Evolutionary conservation across 2,113 vertebrate genomes (phyloP), one percentile per base, ranked within the genome.

Genomic region (Rhinogobius similis): DNA sequence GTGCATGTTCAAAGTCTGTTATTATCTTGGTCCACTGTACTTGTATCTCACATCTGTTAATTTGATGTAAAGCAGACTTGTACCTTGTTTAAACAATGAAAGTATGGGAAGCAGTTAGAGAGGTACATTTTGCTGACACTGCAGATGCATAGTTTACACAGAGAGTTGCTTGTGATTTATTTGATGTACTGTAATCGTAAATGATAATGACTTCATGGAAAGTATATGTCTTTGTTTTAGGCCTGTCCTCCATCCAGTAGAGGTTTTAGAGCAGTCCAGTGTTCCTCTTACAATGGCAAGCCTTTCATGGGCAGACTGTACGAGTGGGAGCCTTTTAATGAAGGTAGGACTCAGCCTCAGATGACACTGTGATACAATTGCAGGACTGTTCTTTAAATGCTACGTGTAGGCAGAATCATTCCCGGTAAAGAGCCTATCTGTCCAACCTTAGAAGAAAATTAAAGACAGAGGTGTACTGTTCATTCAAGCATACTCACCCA

Each of bases 261-360:
- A 85, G 93, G 89, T 78, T 95, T 96, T 85, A 90, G 95, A 87
- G 95, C 95, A 26, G 90, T 94, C 14, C 97, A 99, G 13, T 99
- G 97, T 71, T 94, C 96, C 2, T 95, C 95, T 1, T 96, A 97
- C 91, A 96, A 99, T 92, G 96, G 91, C 86, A 95, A 95, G 70
- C 95, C 95, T 13, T 99, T 99, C 91, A 97, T 98, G 97, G 96
- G 97, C 43, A 90, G 95, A 58, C 91, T 97, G 79, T 99, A 99
- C 72, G 93, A 98, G 75, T 99, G 97, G 97, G 96, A 98, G 32
- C 95, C 97, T 39, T 98, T 99, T 86, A 94, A 93, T 36, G 97
- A 98, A 86, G 97, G 97, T 99, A 63, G n/a, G 39, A 13, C n/a
- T 62, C 20, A 24, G 21, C 36, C 39, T 63, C 73, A 52, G 10